Evolutionary conservation across 2,888 invertebrate species (phyloP).

Genomic region (Thereva unica): DNA sequence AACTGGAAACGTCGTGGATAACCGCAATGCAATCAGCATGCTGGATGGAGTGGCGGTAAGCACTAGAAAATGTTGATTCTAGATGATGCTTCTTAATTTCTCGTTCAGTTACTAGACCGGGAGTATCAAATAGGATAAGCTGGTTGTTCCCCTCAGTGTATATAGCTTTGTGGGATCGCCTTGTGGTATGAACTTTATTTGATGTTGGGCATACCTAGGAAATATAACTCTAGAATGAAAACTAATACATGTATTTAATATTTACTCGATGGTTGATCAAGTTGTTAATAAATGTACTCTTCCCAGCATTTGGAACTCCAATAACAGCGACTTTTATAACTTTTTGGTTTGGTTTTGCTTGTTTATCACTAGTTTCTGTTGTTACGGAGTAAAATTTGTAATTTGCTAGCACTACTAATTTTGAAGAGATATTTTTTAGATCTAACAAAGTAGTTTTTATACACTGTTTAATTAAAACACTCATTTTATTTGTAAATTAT

Average conservation of each 20-base stretch:
- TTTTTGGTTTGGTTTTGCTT: conserved; percentile 45
- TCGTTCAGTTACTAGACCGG: conserved; percentile 76
- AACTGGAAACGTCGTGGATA: conserved; percentile 80
- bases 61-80: conserved; percentile 63
- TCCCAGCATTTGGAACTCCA: conserved; percentile 93
- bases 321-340: conserved; percentile 81
- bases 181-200: conserved; percentile 89
- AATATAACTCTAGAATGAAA: conserved; percentile 1
- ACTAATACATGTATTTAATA: conserved; percentile 27
- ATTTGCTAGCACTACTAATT: too few species aligned
- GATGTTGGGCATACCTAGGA: conserved; percentile 86
- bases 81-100: conserved; percentile 65
- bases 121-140: conserved; percentile 90
- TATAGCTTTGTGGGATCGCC: conserved; percentile 72
- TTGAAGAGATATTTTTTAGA: too few species aligned
- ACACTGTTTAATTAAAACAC: too few species aligned
- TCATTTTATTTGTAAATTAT: too few species aligned
- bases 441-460: too few species aligned
- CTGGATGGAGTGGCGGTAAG: conserved; percentile 60
- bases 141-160: conserved; percentile 78
- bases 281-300: conserved; percentile 91
- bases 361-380: too few species aligned
- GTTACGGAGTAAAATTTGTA: too few species aligned
- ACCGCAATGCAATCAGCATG: conserved; percentile 83
- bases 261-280: conserved; percentile 77